Conservation (phyloP, 1,140 invertebrate genomes). For the Drosophila bocki region DNA sequence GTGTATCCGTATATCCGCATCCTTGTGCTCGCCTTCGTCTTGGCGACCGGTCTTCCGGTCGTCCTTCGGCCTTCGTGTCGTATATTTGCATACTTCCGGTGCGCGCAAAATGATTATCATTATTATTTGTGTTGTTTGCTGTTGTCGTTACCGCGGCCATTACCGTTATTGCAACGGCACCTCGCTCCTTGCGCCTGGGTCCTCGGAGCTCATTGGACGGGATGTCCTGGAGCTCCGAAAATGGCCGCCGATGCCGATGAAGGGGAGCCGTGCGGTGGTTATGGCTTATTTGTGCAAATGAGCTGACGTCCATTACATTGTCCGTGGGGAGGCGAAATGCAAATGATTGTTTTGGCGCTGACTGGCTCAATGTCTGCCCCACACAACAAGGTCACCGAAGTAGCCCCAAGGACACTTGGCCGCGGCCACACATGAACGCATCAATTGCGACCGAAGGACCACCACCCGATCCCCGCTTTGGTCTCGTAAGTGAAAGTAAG, state of each 20-base stretch:
- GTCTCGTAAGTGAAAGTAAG: slow-evolving; percentile 51
- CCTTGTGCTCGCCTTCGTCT: slow-evolving; percentile 36
- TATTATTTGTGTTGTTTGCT: slow-evolving; percentile 82
- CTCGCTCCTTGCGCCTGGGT: slow-evolving; percentile 21
- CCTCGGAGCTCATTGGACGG: slow-evolving; percentile 10
- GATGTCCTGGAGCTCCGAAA: slow-evolving; percentile 40
- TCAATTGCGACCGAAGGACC: slow-evolving; percentile 45
- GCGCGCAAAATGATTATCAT: slow-evolving; percentile 82
- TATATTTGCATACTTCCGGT: slow-evolving; percentile 82
- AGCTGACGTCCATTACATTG: slow-evolving; percentile 75
- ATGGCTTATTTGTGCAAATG: slow-evolving; percentile 82
- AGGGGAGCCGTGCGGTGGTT: slow-evolving; percentile 57
- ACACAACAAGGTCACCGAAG: slow-evolving; percentile 57
- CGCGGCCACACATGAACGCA: slow-evolving; percentile 27
- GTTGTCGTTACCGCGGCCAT: slow-evolving; percentile 77
- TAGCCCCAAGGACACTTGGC: slow-evolving; percentile 35
- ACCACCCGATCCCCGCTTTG: not conserved
- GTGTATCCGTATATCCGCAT: slow-evolving; percentile 28
- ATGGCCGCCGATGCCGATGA: slow-evolving; percentile 45
- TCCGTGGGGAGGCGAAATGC: slow-evolving; percentile 67
- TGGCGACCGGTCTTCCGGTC: slow-evolving; percentile 1
- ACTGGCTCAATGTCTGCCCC: slow-evolving; percentile 43
- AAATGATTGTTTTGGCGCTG: slow-evolving; percentile 69
- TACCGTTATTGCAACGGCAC: slow-evolving; percentile 76
- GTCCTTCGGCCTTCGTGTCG: slow-evolving; percentile 46